Conservation (phyloP, 2,113 vertebrate species). For the Zosterops japonicus region DNA sequence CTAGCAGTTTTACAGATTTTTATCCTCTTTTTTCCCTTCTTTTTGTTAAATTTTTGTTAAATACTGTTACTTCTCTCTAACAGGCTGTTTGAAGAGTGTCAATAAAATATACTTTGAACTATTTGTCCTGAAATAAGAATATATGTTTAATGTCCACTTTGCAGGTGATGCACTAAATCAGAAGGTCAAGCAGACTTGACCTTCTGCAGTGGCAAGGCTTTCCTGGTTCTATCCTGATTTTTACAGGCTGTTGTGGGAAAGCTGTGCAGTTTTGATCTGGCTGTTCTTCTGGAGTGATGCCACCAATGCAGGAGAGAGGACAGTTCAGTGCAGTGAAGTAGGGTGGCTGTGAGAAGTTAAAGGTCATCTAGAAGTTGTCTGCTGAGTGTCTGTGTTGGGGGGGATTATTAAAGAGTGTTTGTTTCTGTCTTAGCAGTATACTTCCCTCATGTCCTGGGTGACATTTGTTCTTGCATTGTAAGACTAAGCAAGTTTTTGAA, state of each 20-base stretch:
- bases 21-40: not conserved
- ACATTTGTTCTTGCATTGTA: not conserved
- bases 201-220: not conserved
- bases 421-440: not conserved
- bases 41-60: not conserved
- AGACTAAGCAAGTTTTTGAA: not conserved
- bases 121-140: not conserved
- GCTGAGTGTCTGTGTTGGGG: not conserved
- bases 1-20: conserved; percentile 57
- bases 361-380: not conserved
- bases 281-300: not conserved
- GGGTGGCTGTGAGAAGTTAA: not conserved
- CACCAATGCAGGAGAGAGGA: not conserved
- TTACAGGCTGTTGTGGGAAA: accelerated
- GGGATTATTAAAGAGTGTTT: not conserved
- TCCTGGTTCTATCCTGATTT: not conserved
- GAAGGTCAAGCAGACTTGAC: too few species aligned
- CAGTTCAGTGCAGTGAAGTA: not conserved
- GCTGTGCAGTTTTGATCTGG: not conserved
- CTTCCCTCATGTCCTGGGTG: accelerated
- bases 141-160: not conserved
- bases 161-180: not conserved
- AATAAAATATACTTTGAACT: conserved; percentile 62
- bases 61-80: conserved; percentile 3
- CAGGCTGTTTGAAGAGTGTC: conserved; percentile 43